Evolutionary conservation across 2,888 invertebrate genomes (phyloP).

Genomic region (Scaptomyza parva): DNA sequence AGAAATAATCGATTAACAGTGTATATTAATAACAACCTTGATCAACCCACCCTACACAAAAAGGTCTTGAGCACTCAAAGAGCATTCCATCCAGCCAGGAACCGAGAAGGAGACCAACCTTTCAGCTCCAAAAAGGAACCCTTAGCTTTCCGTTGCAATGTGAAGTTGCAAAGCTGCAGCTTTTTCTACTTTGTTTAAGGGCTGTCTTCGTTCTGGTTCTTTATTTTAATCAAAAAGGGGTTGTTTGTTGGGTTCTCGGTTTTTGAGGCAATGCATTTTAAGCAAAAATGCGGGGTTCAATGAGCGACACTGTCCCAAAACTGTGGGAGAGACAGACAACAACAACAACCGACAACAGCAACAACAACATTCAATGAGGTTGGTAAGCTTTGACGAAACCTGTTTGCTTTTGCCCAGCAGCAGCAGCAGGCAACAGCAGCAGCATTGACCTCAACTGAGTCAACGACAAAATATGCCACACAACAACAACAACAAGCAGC

Average conservation of each 20-base stretch:
- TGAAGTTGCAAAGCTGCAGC: slow-evolving; percentile 5
- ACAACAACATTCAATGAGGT: slow-evolving; percentile 28
- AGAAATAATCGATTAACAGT: no score
- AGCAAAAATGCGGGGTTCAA: slow-evolving; percentile 46
- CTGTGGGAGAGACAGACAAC: slow-evolving; percentile 43
- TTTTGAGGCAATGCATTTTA: slow-evolving; percentile 11
- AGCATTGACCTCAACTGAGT: slow-evolving; percentile 80
- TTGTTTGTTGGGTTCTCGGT: slow-evolving; percentile 43
- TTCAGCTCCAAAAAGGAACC: background rate
- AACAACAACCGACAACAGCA: slow-evolving; percentile 19
- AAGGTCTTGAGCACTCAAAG: no score
- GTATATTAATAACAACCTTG: background rate
- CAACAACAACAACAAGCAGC: slow-evolving; percentile 1
- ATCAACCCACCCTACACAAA: no score
- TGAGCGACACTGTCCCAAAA: slow-evolving; percentile 49
- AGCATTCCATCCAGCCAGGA: no score
- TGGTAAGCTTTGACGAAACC: slow-evolving; percentile 60
- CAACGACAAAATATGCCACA: slow-evolving; percentile 77
- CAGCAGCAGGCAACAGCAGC: slow-evolving; percentile 37
- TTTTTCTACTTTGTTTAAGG: slow-evolving; percentile 43
- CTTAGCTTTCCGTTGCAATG: background rate
- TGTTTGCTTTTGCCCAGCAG: slow-evolving; percentile 61
- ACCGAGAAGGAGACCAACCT: background rate
- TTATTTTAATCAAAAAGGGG: slow-evolving; percentile 24
- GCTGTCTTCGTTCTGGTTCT: slow-evolving; percentile 29